phyloP scores from a whole-genome alignment of 1,140 invertebrate species.

The Meloidogyne hapla region DNA sequence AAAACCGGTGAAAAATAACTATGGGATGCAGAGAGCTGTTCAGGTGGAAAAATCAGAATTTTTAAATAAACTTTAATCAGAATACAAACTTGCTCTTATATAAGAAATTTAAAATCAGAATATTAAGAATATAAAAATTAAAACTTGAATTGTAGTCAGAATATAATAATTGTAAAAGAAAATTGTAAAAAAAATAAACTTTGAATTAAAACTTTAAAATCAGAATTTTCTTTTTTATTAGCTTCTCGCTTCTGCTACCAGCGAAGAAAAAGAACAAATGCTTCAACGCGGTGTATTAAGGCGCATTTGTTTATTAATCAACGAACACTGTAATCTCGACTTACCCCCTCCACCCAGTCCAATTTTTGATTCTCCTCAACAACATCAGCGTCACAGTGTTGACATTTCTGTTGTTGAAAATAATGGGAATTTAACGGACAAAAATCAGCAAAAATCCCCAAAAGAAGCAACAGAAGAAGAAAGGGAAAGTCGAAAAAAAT shows the following conservation, averaged over 20 bases:
- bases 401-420: background rate
- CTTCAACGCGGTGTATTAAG: slow-evolving; percentile 28
- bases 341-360: background rate
- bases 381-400: background rate
- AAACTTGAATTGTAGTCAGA: background rate
- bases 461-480: background rate
- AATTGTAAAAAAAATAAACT: background rate
- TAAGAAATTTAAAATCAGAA: slow-evolving; percentile 9
- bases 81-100: background rate
- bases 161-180: no score
- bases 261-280: slow-evolving; percentile 45
- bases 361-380: background rate
- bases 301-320: slow-evolving; percentile 30
- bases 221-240: slow-evolving; percentile 35
- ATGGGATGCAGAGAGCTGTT: slow-evolving; percentile 49
- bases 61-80: background rate
- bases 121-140: background rate
- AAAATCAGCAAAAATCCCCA: background rate
- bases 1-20: slow-evolving; percentile 40
- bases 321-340: slow-evolving; percentile 22
- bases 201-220: background rate
- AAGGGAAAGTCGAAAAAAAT: slow-evolving; percentile 12
- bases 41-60: slow-evolving; percentile 46
- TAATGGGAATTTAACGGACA: background rate
- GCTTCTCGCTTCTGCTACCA: slow-evolving; percentile 34